Evolutionary conservation across 2,888 invertebrate genomes (phyloP), one percentile per base, ranked within the genome.

Genomic region (Volucella zonaria): DNA sequence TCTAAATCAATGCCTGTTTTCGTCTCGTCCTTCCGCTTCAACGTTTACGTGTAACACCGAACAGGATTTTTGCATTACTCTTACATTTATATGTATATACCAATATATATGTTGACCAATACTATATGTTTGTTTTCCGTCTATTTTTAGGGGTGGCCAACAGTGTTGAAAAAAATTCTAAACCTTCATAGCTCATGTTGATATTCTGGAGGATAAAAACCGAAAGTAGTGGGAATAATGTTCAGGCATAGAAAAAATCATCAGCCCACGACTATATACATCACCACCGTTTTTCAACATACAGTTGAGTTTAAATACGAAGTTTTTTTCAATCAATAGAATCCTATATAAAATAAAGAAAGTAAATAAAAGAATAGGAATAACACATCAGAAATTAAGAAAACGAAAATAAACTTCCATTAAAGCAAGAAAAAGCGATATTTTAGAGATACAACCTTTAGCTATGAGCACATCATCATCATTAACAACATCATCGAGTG

Each of bases 401-500:
- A 40, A 51, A 73, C 15, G 6, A 75, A 14, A 51, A 64, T 54
- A 15, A 52, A 49, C 18, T 18, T 77, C 38, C 3, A 71, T 59
- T 45, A 73, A 68, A 70, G 47, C 18, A 56, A 74, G 43, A 58
- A 70, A 76, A 70, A 76, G 56, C 42, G 54, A 70, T 74, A 76
- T 81, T 81, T 47, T 51, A 85, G 81, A 45, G 80, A 83, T 23
- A 85, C 66, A 85, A 80, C 80, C 61, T 75, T 80, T 85, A 85
- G 85, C 85, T 85, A 85, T 85, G 85, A 85, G 85, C 85, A 85
- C 85, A 81, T 85, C 85, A 85, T 85, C 83, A 71, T 76, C 81
- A 85, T 67, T 71, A 70, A 81, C 76, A 85, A 81, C 81, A 85
- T 80, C 83, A 80, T 85, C 85, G 81, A 85, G 85, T 85, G 85